Base-by-base conservation (phyloP, 2,113 vertebrate genomes). In the Arothron firmamentum region DNA sequence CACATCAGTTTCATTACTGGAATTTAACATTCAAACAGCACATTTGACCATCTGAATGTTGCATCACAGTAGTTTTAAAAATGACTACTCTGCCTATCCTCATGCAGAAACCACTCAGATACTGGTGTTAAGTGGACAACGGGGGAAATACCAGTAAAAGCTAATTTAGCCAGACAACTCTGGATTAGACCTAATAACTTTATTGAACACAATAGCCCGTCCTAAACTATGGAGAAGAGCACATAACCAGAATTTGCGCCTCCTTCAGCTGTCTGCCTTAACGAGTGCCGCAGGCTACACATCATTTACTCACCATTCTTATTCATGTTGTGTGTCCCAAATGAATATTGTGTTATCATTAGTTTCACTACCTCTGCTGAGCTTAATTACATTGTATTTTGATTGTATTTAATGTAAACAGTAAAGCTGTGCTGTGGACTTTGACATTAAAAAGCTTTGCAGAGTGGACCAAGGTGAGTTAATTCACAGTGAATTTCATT, bases 31-130 rank as follows among this genome's bases (percentile, higher is more conserved):
- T 28, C 25, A 28, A 28, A 28, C 25, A 28, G 25, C 25, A 28
- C 25, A 28, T 28, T 28, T 28, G 25, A 28, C 6, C 25, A 28
- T 28, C 25, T 28, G 25, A 23, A 23, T 23, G n/a, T n/a, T n/a
- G n/a, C n/a, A n/a, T n/a, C n/a, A n/a, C n/a, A n/a, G n/a, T n/a
- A n/a, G n/a, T n/a, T n/a, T n/a, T n/a, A n/a, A n/a, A n/a, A n/a
- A n/a, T n/a, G 62, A 78, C 3, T 0, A 6, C 6, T 56, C 51
- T 54, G 5, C 45, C 41, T 42, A 51, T 21, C 19, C 47, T 17
- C 56, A 77, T 50, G 42, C 5, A 6, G 46, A 61, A 42, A 70
- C 67, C 60, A 79, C 75, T 64, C 62, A 50, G 16, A 68, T 19
- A 50, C 42, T 65, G 52, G 63, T 62, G 66, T 59, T 59, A 68